Evolutionary conservation across 2,113 vertebrate genomes (phyloP).

Genomic region (Mobula birostris): DNA sequence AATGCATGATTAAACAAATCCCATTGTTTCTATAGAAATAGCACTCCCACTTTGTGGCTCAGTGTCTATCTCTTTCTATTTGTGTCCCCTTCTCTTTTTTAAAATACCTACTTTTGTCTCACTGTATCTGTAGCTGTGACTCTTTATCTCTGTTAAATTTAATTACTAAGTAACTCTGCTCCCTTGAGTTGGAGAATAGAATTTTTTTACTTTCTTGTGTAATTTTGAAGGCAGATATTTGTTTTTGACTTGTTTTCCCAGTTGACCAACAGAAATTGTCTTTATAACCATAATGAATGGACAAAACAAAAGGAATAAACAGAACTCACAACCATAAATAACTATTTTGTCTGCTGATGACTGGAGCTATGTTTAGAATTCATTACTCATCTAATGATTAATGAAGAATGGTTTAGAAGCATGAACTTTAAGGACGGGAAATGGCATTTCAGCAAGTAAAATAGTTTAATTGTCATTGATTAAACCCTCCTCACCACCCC

Average conservation of each 20-base stretch:
- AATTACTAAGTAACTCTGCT: background rate
- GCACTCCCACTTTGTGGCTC: background rate
- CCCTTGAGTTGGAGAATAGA: background rate
- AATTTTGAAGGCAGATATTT: background rate
- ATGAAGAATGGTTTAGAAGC: background rate
- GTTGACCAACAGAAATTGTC: background rate
- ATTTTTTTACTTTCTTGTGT: background rate
- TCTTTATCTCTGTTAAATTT: background rate
- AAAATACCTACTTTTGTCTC: background rate
- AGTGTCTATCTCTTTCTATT: background rate
- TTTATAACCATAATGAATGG: background rate
- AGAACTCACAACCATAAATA: background rate
- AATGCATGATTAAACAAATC: no score
- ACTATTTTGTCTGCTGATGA: background rate
- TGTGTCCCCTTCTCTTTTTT: background rate
- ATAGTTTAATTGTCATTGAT: background rate
- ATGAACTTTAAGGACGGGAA: background rate
- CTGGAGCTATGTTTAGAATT: background rate
- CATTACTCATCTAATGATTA: background rate
- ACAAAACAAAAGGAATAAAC: background rate
- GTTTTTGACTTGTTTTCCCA: background rate
- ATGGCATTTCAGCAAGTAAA: background rate
- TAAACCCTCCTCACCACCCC: background rate
- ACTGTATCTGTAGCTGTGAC: background rate
- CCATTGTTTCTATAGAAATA: background rate